phyloP scores from a whole-genome alignment of 1,140 invertebrate genomes.

The Sycophaga agraensis region DNA sequence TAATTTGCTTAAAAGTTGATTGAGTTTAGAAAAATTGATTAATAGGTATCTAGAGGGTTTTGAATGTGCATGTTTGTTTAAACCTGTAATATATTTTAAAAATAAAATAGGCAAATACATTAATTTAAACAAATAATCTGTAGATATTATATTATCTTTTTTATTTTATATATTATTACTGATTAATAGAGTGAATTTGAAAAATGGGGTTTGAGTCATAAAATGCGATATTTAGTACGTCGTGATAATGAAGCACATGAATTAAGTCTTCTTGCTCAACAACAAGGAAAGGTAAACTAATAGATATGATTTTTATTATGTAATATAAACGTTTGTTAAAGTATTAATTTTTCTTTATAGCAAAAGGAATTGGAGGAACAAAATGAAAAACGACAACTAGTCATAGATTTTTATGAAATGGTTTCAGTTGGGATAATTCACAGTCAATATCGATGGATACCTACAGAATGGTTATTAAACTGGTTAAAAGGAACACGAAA shows the following conservation, averaged over 20 bases:
- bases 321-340: neutral
- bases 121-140: no score
- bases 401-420: conserved; percentile 48
- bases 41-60: no score
- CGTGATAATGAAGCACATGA: conserved; percentile 52
- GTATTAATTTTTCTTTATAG: conserved; percentile 31
- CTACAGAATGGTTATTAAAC: conserved; percentile 57
- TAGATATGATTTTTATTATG: neutral
- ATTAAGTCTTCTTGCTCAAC: conserved; percentile 47
- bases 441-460: conserved; percentile 57
- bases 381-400: conserved; percentile 52
- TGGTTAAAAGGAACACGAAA: conserved; percentile 40
- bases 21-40: no score
- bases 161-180: neutral
- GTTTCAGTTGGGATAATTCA: conserved; percentile 35
- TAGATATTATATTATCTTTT: no score
- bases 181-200: conserved; percentile 46
- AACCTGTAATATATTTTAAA: no score
- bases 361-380: conserved; percentile 58
- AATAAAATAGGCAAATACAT: no score
- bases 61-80: no score
- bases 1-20: no score
- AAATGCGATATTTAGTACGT: conserved; percentile 46
- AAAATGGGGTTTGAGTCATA: conserved; percentile 47
- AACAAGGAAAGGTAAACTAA: conserved; percentile 47